Percentiles rank a stretch among this genome's conserved stretches.
phyloP scores from a whole-genome alignment of 1,140 invertebrate genomes.

The Lamellibrachia luymesi region DNA sequence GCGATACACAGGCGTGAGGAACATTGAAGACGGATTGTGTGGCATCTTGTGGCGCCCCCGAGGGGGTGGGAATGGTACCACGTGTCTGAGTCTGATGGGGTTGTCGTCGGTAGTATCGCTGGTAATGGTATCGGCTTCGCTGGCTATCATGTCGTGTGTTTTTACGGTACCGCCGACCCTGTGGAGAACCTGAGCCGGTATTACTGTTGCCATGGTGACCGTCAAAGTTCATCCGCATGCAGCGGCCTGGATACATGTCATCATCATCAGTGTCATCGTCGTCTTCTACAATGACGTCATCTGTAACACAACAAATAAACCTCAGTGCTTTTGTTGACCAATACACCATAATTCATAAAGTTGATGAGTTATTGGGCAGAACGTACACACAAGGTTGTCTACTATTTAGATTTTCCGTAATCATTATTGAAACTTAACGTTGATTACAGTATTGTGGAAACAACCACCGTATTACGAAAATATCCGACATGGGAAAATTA shows the following conservation, averaged over 20 bases:
- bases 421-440: no score
- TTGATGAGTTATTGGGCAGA: no score
- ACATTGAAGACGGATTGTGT: not conserved
- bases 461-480: no score
- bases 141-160: not conserved
- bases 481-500: no score
- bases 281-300: not conserved
- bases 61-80: not conserved
- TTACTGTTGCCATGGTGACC: not conserved
- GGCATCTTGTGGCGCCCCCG: not conserved
- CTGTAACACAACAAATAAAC: not conserved
- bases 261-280: not conserved
- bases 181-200: not conserved
- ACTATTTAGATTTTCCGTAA: no score
- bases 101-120: not conserved
- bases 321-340: not conserved
- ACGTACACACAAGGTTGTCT: no score
- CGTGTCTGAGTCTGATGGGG: not conserved
- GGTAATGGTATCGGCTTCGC: not conserved
- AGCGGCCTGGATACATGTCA: not conserved
- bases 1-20: not conserved
- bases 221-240: not conserved
- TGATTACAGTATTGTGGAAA: no score
- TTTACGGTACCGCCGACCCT: not conserved
- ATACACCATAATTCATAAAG: no score